A percentile compares a stretch with the other conserved stretches of the same genome.
Evolutionary conservation across 2,797 vertebrate genomes (phyloP).

Genomic region (Hemitrygon akajei): DNA sequence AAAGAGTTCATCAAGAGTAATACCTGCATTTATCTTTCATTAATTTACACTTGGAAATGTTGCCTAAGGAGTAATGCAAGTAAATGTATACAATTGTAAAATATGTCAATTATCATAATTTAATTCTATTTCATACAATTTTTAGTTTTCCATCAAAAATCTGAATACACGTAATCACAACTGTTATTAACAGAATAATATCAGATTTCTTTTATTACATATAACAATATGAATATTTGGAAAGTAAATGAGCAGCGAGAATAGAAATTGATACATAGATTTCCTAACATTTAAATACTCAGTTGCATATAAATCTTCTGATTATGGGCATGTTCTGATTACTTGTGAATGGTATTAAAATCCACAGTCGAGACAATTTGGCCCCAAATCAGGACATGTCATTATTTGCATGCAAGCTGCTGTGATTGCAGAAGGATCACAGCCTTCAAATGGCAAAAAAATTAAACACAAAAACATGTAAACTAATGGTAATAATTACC

Average conservation of each 20-base stretch:
- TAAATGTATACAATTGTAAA: neutral
- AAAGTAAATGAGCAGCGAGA: neutral
- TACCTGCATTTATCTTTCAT: neutral
- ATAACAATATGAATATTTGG: neutral
- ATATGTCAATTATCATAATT: neutral
- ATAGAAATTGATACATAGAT: neutral
- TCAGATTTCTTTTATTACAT: neutral
- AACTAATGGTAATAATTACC: constrained; percentile 36
- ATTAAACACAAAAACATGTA: constrained; percentile 28
- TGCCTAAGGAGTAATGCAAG: neutral
- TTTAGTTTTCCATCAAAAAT: constrained; percentile 23
- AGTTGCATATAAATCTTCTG: constrained; percentile 26
- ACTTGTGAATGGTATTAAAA: constrained; percentile 1
- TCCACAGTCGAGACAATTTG: constrained; percentile 26
- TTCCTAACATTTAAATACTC: constrained; percentile 9
- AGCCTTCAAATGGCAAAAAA: constrained; percentile 34
- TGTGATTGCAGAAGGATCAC: constrained; percentile 18
- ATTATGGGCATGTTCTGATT: constrained; percentile 23
- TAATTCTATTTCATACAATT: neutral
- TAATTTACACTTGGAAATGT: neutral
- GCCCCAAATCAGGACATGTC: constrained; percentile 26
- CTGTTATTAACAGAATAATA: constrained; percentile 11
- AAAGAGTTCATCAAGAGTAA: neutral
- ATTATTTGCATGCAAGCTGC: constrained; percentile 31
- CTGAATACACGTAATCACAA: constrained; percentile 29